phyloP scores from a whole-genome alignment of 2,797 vertebrate species.

The Apogon hyalosoma region DNA sequence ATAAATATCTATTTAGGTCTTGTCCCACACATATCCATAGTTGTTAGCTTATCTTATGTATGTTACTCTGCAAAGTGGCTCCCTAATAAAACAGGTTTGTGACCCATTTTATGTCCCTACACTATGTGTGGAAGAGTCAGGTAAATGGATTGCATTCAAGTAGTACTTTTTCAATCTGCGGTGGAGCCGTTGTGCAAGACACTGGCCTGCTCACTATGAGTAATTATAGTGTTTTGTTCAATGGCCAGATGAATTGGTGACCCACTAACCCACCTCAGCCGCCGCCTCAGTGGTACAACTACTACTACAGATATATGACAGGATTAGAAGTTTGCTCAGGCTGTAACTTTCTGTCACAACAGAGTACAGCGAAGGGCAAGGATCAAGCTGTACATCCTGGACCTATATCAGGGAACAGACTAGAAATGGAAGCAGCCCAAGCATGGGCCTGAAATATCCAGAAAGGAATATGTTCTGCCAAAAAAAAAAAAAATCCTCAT shows the following conservation, averaged over 20 bases:
- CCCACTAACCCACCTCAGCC: slow-evolving; percentile 24
- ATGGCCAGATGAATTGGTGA: slow-evolving; percentile 7
- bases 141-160: no score
- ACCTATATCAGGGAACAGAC: slow-evolving; percentile 9
- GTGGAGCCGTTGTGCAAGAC: no score
- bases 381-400: slow-evolving; percentile 3
- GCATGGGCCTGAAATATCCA: slow-evolving; percentile 30
- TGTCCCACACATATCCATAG: no score
- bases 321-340: not conserved
- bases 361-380: slow-evolving; percentile 2
- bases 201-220: not conserved
- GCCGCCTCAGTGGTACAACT: not conserved
- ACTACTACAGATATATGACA: not conserved
- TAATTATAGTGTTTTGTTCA: slow-evolving; percentile 7
- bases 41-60: no score
- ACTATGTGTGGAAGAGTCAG: no score
- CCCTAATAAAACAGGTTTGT: no score
- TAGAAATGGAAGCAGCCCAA: slow-evolving; percentile 8
- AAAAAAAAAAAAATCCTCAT: slow-evolving; percentile 44
- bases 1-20: no score
- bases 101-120: no score
- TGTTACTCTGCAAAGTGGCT: no score
- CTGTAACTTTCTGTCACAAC: not conserved
- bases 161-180: not conserved
- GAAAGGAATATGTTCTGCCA: slow-evolving; percentile 33